Evolutionary conservation across 2,888 invertebrate genomes (phyloP).

Genomic region (Latrodectus hesperus): DNA sequence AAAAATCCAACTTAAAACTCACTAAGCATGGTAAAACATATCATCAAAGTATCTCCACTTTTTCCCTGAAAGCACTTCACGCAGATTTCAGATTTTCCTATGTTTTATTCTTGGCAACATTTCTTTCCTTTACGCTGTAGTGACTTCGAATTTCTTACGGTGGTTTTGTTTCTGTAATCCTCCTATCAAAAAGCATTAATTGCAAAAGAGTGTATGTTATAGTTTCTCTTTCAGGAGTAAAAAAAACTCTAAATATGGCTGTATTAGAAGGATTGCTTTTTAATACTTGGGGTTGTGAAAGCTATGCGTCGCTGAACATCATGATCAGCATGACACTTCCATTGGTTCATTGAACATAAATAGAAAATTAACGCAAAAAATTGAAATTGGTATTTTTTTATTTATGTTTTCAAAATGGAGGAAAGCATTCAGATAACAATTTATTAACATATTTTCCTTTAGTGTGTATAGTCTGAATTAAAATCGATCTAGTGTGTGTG

Average conservation of each 20-base stretch:
- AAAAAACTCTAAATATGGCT: neutral
- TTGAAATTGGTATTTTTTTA: too few species aligned
- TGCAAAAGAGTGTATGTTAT: conserved; percentile 31
- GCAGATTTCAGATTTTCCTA: neutral
- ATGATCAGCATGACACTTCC: neutral
- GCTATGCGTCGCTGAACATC: neutral
- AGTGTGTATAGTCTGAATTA: too few species aligned
- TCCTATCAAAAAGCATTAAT: conserved; percentile 39
- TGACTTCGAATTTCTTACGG: neutral
- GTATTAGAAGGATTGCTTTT: neutral
- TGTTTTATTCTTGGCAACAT: neutral
- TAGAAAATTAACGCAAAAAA: too few species aligned
- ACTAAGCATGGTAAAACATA: conserved; percentile 43
- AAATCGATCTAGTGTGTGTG: too few species aligned
- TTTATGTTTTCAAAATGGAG: too few species aligned
- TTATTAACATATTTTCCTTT: too few species aligned
- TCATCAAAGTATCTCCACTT: conserved; percentile 21
- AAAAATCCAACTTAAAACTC: conserved; percentile 23
- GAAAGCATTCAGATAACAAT: too few species aligned
- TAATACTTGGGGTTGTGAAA: neutral
- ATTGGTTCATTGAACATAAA: too few species aligned
- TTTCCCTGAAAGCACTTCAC: neutral
- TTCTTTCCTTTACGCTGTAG: conserved; percentile 12
- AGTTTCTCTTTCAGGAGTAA: neutral
- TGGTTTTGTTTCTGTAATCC: conserved; percentile 19